Evolutionary conservation across 2,797 vertebrate genomes (phyloP).

Genomic region (Acanthiza pusilla): DNA sequence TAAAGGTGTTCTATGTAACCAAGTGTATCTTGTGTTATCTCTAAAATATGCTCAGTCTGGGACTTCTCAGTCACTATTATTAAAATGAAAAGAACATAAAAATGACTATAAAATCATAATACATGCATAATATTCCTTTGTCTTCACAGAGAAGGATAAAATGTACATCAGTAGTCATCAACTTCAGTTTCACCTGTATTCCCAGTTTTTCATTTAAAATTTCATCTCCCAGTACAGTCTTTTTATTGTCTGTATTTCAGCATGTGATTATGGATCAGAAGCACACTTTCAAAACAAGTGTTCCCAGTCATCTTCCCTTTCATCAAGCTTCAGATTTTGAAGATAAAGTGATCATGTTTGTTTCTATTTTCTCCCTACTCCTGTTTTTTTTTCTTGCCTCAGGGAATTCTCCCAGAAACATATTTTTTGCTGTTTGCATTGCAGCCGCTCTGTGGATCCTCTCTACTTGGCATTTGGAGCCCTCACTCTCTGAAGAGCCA

Average conservation of each 20-base stretch:
- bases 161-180: not conserved
- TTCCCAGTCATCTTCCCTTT: not conserved
- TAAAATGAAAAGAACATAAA: not conserved
- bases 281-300: not conserved
- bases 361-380: not conserved
- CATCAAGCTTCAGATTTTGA: not conserved
- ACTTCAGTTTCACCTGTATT: not conserved
- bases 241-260: not conserved
- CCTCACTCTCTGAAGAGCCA: rapidly evolving
- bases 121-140: not conserved
- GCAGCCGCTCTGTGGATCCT: rapidly evolving
- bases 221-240: not conserved
- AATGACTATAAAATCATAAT: not conserved
- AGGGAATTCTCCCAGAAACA: not conserved
- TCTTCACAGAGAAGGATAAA: not conserved
- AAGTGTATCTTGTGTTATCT: not conserved
- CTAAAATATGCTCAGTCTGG: not conserved
- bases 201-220: not conserved
- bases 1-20: not conserved
- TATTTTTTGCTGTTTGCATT: not conserved
- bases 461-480: not conserved
- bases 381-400: not conserved
- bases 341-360: not conserved
- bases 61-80: not conserved
- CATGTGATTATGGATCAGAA: not conserved